Evolutionary conservation across 2,888 invertebrate species (phyloP), one percentile per base, ranked within the genome.

Genomic region (Lobophora halterata): DNA sequence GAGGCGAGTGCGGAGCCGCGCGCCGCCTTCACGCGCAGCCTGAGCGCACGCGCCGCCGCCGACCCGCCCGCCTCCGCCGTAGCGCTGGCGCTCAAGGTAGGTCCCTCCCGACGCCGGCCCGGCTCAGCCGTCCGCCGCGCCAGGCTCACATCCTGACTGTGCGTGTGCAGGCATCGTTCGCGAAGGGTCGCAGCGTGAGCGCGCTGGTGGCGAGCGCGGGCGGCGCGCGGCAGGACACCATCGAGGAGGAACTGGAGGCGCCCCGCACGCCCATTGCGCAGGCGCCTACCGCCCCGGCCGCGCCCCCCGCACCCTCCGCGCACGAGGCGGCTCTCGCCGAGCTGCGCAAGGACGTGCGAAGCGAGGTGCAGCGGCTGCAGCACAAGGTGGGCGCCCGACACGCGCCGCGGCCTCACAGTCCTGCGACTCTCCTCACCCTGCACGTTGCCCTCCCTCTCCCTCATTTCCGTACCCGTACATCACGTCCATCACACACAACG

Each of bases 221-320:
- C 23, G 50, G 49, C 23, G 89, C 90, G 2, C 88, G 93, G 18
- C 93, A 93, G 68, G 94, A 94, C 65, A 94, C 95, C 31, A 95
- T 95, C 58, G 94, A 95, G 67, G 95, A 95, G 71, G 89, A 90
- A 46, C 86, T 89, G 36, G 91, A 90, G 23, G 90, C 90, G 55
- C 73, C 81, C 55, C 65, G 67, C 62, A n/a, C n/a, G n/a, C 53
- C 66, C 11, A 19, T 33, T 11, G 13, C 29, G 5, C 33, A 13
- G 7, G 55, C 69, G 36, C 63, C 49, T 65, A 41, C 55, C 19
- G 34, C 57, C 24, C 31, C 57, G 40, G 57, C 59, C 50, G 61
- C 66, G 12, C 41, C 58, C 16, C 59, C 25, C 65, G 76, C 36
- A 58, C 73, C 36, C 12, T 56, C 67, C 17, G 71, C 89, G 36